These are phyloP conservation scores for Oscheius sp. DNA, from an alignment of 2,888 invertebrate genomes.

Conservation along the genomic window DNA sequence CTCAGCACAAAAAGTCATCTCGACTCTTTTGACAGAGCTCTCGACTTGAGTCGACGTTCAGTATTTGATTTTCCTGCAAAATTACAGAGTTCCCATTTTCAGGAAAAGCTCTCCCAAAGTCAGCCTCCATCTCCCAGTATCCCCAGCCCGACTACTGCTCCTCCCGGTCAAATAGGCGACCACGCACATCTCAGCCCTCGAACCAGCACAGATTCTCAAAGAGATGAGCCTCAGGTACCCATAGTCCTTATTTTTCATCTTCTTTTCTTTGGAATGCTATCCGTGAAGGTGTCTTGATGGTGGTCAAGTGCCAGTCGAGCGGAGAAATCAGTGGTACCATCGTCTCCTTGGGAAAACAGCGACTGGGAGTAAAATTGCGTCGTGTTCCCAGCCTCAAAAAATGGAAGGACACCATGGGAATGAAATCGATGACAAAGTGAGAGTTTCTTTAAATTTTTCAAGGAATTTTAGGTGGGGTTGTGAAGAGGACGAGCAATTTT, in stretches of 20 bases:
- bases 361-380: conserved; percentile 33
- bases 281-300: conserved; percentile 34
- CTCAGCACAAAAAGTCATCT: too few species aligned
- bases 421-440: conserved; percentile 34
- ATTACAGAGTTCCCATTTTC: too few species aligned
- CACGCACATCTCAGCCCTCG: neutral
- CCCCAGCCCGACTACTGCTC: conserved; percentile 5
- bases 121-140: conserved; percentile 12
- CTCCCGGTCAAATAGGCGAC: conserved; percentile 9
- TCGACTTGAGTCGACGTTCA: too few species aligned
- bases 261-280: conserved; percentile 9
- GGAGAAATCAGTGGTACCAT: conserved; percentile 34
- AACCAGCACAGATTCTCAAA: neutral
- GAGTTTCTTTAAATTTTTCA: neutral
- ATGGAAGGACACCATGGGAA: conserved; percentile 36
- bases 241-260: neutral
- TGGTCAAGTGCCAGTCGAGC: conserved; percentile 23
- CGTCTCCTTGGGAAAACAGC: conserved; percentile 31
- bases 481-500: conserved; percentile 28
- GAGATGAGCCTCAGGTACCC: conserved; percentile 16
- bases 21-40: too few species aligned
- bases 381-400: conserved; percentile 25
- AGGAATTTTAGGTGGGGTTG: conserved; percentile 26
- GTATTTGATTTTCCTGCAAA: too few species aligned
- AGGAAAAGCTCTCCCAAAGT: conserved; percentile 5